These are phyloP conservation scores for Diabrotica virgifera DNA, from an alignment of 1,140 invertebrate genomes.

Conservation along the genomic window DNA sequence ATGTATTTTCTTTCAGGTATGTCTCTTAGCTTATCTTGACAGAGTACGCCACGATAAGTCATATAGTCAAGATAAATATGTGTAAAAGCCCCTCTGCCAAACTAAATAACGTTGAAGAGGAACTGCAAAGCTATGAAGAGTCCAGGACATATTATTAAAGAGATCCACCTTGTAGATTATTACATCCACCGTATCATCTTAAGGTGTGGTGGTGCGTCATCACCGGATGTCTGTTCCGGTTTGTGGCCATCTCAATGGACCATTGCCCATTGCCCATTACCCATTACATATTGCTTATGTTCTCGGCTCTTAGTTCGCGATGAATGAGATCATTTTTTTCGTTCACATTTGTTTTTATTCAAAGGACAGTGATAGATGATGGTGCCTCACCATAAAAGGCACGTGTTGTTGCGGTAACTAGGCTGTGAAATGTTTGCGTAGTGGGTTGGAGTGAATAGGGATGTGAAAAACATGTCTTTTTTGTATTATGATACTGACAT, in stretches of 20 bases:
- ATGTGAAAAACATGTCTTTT: no score
- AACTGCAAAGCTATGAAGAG: neutral
- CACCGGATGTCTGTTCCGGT: slow-evolving; percentile 41
- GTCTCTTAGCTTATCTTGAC: no score
- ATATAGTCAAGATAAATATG: no score
- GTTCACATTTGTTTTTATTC: slow-evolving; percentile 1
- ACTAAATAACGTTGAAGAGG: no score
- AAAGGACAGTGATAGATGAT: neutral
- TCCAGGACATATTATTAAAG: neutral
- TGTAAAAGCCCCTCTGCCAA: no score
- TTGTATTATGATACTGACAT: no score
- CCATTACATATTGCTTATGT: neutral
- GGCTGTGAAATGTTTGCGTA: no score
- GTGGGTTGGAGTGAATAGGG: no score
- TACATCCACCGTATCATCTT: neutral
- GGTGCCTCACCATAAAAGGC: no score
- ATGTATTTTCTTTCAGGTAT: no score
- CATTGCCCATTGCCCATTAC: slow-evolving; percentile 26
- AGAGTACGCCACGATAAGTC: no score
- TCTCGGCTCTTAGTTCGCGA: neutral
- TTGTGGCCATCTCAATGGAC: slow-evolving; percentile 37
- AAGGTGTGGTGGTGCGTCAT: slow-evolving; percentile 19
- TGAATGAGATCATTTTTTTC: neutral
- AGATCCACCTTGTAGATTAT: neutral
- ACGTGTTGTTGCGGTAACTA: no score